Base-by-base conservation (phyloP, 2,797 vertebrate species). In the Melanotaenia pygmaea region DNA sequence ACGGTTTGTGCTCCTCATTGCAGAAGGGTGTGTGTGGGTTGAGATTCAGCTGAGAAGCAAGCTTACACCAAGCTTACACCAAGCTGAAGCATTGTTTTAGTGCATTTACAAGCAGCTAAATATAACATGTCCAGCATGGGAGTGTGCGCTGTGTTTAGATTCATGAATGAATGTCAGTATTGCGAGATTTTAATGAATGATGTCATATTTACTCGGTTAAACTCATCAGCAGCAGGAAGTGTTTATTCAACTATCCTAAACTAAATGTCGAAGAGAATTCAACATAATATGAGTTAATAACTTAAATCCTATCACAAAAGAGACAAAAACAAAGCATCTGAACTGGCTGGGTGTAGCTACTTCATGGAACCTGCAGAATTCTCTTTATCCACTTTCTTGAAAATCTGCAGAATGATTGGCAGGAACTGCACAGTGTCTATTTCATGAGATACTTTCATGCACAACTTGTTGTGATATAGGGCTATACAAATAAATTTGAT, bases 1-100 rank as follows among this genome's bases (percentile, higher is more conserved):
- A 86, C 20, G 76, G 64, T 64, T 73, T 65, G 61, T 59, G 67
- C 76, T 71, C 79, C 84, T 84, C 72, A 54, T 43, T 72, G 82
- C 78, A 69, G 83, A 59, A 54, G 64, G 13, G 40, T 8, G 47
- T 1, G 73, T 76, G 75, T 35, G 26, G 26, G 26, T 26, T 26
- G 26, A 26, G 26, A 26, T 1, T 1, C 26, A 2, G 26, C 26
- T 26, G 16, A n/a, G n/a, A n/a, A n/a, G n/a, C n/a, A n/a, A n/a
- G n/a, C n/a, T n/a, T n/a, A n/a, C 65, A 67, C 8, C 75, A 28
- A 53, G 4, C 57, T 14, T 18, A 73, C 56, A 70, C 50, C 4
- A 3, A 51, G 32, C 70, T 64, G 45, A 24, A 32, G 68, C 45
- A 18, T 53, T 20, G 45, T 50, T 66, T 77, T 72, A 20, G 69